Evolutionary conservation across 2,113 vertebrate species (phyloP), one percentile per base, ranked within the genome.

Genomic region (Benitochromis conjunctus): DNA sequence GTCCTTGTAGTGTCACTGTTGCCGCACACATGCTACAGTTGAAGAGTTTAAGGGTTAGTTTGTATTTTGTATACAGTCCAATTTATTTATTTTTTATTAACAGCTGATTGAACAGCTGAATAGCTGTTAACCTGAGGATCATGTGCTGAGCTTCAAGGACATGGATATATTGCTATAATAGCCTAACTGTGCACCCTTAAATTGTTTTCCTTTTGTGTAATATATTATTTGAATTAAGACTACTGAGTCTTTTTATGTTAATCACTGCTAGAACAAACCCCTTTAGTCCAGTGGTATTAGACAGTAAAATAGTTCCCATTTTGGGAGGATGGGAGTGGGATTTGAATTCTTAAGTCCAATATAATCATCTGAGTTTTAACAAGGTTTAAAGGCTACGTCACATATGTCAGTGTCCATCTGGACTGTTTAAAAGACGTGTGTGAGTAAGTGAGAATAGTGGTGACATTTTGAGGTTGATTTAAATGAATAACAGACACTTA

Each of bases 381-480:
- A 31, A 14, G n/a, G 31, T 51, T 36, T 19, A 53, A 55, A 31
- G 13, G 19, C 29, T 38, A 9, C 31, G 18, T 53, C 18, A 34
- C 31, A 54, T 11, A 24, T 34, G 36, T 21, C 9, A 80, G 57
- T 46, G 0, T 10, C 18, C 21, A 76, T 51, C 46, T 29, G 8
- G 16, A 10, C 10, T 83, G 4, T 79, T 58, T 51, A 29, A 10
- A 13, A 74, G 7, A 74, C 26, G 74, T 9, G 7, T 7, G 66
- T 53, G 16, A 31, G 46, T 8, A 53, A 81, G 18, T 57, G 56
- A 24, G 10, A 34, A 31, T 34, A 34, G 26, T 2, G 46, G 71
- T 76, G 46, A n/a, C 16, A 79, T 21, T 71, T 81, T 69, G 51
- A 84, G 36, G 13, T 24, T 79, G 11, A 41, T 66, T 79, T 81